Evolutionary conservation across 2,113 vertebrate species (phyloP).

Genomic region (Cynopterus brachyotis): DNA sequence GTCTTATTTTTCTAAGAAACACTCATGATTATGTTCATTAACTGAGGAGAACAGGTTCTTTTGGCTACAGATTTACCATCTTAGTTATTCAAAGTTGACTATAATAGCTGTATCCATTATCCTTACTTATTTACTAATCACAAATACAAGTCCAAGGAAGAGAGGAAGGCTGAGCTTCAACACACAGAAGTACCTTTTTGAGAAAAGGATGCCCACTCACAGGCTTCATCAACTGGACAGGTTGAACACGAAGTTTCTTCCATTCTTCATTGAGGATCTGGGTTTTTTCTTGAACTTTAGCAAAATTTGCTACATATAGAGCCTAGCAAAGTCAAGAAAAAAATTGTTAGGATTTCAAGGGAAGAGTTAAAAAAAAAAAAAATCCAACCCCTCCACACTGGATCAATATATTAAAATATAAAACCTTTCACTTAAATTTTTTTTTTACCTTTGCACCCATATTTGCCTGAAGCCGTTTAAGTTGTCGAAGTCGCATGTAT

Average conservation of each 20-base stretch:
- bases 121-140: not conserved
- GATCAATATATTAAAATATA: not conserved
- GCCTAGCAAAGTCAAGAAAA: conserved; percentile 82
- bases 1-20: not conserved
- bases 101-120: not conserved
- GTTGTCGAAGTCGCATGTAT: conserved; percentile 96
- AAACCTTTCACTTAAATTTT: not conserved
- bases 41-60: not conserved
- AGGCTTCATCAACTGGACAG: conserved; percentile 90
- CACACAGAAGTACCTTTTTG: conserved; percentile 90
- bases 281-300: conserved; percentile 93
- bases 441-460: conserved; percentile 92
- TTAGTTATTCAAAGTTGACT: not conserved
- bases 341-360: conserved; percentile 21
- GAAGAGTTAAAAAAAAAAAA: not conserved
- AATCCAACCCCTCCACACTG: not conserved
- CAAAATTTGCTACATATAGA: conserved; percentile 93
- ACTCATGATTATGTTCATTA: not conserved
- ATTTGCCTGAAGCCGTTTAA: conserved; percentile 94
- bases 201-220: conserved; percentile 86
- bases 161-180: not conserved
- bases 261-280: conserved; percentile 94
- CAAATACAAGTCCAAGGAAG: not conserved
- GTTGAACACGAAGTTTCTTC: conserved; percentile 94
- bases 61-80: not conserved